A percentile compares a stretch with the other conserved stretches of the same genome.
Conservation (phyloP, 2,113 vertebrate species). For the Zosterops pallidus region DNA sequence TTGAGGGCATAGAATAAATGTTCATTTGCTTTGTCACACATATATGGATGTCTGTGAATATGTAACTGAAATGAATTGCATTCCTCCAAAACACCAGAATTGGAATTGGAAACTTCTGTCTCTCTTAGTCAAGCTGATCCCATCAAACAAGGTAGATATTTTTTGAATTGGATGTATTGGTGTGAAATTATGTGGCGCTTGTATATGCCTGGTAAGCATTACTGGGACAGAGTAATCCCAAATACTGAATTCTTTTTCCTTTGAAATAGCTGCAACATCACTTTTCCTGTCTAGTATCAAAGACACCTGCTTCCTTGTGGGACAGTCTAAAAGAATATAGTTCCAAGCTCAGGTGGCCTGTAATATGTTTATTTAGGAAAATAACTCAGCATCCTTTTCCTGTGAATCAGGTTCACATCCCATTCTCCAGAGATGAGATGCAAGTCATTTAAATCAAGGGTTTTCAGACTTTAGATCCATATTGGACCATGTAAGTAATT, state of each 20-base stretch:
- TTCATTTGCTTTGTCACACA: background rate
- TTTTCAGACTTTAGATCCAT: background rate
- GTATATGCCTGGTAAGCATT: background rate
- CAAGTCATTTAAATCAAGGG: background rate
- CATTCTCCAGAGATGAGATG: background rate
- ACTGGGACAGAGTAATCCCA: background rate
- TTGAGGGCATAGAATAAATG: background rate
- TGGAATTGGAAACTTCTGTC: background rate
- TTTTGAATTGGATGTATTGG: background rate
- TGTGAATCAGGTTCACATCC: background rate
- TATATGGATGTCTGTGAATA: background rate
- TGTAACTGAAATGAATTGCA: background rate
- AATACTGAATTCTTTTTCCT: background rate
- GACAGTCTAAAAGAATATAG: background rate
- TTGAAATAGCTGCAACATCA: background rate
- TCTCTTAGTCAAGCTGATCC: background rate
- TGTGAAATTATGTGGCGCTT: background rate
- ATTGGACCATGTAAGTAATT: background rate
- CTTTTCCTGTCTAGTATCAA: background rate
- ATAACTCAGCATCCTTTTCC: background rate
- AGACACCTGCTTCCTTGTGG: background rate
- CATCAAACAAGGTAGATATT: background rate
- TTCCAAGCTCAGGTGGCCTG: background rate
- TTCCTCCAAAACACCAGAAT: background rate
- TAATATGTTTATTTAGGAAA: background rate